Evolutionary conservation across 2,797 vertebrate species (phyloP).

Genomic region (Siniperca scherzeri): DNA sequence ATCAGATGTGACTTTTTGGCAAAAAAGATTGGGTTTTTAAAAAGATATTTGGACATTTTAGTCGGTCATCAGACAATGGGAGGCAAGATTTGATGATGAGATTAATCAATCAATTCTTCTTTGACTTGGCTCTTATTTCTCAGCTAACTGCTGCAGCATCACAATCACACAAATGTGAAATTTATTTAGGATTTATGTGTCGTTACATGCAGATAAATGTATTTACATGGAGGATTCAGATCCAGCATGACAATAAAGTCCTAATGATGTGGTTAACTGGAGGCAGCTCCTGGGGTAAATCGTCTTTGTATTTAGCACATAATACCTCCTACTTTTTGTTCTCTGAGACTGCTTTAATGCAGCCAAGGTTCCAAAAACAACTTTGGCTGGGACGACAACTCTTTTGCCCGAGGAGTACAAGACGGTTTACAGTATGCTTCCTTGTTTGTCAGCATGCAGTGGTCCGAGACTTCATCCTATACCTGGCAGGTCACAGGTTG

Average conservation of each 20-base stretch:
- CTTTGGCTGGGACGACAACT: neutral
- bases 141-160: neutral
- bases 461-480: neutral
- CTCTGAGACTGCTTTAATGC: neutral
- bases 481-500: neutral
- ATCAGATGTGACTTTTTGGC: constrained; percentile 1
- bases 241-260: neutral
- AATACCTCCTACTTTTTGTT: neutral
- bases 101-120: neutral
- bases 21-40: neutral
- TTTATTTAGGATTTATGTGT: neutral
- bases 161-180: neutral
- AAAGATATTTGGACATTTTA: neutral
- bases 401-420: neutral
- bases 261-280: neutral
- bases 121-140: neutral
- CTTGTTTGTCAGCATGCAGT: constrained; percentile 3
- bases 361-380: neutral
- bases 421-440: neutral
- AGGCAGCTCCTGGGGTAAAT: neutral
- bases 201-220: neutral
- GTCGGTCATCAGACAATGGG: neutral
- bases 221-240: neutral
- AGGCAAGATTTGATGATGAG: neutral
- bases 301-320: neutral